phyloP scores from a whole-genome alignment of 1,140 invertebrate genomes.

The Cotesia typhae region DNA sequence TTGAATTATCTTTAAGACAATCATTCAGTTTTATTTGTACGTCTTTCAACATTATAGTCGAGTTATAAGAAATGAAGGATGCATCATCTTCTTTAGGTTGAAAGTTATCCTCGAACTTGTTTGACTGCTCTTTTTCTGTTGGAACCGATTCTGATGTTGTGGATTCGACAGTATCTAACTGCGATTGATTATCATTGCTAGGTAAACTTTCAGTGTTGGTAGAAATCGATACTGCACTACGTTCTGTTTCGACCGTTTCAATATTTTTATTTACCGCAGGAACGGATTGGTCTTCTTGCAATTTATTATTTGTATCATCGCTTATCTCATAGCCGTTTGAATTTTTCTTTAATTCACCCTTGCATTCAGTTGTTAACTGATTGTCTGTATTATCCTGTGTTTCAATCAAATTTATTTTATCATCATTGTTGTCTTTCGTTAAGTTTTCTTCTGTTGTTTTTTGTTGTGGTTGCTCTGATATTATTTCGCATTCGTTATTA shows the following conservation, averaged over 20 bases:
- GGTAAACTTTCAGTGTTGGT: background rate
- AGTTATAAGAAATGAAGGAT: conserved; percentile 50
- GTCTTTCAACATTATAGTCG: conserved; percentile 54
- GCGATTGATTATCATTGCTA: background rate
- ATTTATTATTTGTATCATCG: too few relatives aligned
- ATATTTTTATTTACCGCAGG: background rate
- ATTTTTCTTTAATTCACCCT: too few relatives aligned
- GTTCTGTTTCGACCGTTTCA: background rate
- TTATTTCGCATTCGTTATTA: too few relatives aligned
- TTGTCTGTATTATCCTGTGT: too few relatives aligned
- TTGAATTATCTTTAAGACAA: conserved; percentile 54
- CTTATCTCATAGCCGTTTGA: too few relatives aligned
- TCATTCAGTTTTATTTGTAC: conserved; percentile 57
- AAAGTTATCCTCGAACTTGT: conserved; percentile 9
- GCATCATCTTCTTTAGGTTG: conserved; percentile 35
- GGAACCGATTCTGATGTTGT: conserved; percentile 29
- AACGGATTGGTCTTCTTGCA: too few relatives aligned
- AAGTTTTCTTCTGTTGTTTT: too few relatives aligned
- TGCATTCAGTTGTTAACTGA: too few relatives aligned
- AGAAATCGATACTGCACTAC: background rate
- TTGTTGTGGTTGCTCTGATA: too few relatives aligned
- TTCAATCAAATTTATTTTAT: too few relatives aligned
- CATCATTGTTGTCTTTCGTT: too few relatives aligned
- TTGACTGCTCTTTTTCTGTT: background rate
- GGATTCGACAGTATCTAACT: conserved; percentile 22